phyloP scores from a whole-genome alignment of 2,797 vertebrate species.

The Galaxias olidus region DNA sequence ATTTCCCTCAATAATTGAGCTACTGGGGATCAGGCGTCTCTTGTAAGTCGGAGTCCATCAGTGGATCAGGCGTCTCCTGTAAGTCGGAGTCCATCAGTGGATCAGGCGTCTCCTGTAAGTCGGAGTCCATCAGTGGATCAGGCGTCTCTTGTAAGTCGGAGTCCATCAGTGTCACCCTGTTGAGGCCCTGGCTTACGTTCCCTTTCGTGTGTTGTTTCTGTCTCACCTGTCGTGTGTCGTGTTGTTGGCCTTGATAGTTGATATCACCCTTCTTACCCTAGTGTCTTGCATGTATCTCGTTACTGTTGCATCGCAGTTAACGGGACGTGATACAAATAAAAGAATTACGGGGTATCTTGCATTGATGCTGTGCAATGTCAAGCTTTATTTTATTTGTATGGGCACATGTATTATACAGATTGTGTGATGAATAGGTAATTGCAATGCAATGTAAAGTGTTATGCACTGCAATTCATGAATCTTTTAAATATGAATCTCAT shows the following conservation, averaged over 20 bases:
- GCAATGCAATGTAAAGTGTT: too few relatives aligned
- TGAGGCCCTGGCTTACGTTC: background rate
- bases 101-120: too few relatives aligned
- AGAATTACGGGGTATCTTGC: constrained; percentile 28
- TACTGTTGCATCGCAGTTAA: constrained; percentile 13
- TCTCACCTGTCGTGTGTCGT: background rate
- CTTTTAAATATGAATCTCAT: too few relatives aligned
- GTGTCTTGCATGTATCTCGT: constrained; percentile 39
- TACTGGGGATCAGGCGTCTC: too few relatives aligned
- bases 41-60: too few relatives aligned
- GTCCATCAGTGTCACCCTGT: background rate
- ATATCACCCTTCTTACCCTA: background rate
- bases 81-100: background rate
- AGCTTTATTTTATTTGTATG: background rate
- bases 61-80: background rate
- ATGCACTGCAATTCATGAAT: too few relatives aligned
- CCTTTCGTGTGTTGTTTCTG: background rate
- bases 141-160: too few relatives aligned
- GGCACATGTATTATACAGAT: too few relatives aligned
- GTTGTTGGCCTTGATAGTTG: constrained; percentile 4
- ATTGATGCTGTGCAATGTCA: constrained; percentile 7
- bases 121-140: background rate
- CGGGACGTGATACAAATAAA: constrained; percentile 40
- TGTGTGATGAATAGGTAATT: too few relatives aligned
- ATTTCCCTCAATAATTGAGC: too few relatives aligned